Base-by-base conservation (phyloP, 2,888 invertebrate genomes). In the Pomacea canaliculata region DNA sequence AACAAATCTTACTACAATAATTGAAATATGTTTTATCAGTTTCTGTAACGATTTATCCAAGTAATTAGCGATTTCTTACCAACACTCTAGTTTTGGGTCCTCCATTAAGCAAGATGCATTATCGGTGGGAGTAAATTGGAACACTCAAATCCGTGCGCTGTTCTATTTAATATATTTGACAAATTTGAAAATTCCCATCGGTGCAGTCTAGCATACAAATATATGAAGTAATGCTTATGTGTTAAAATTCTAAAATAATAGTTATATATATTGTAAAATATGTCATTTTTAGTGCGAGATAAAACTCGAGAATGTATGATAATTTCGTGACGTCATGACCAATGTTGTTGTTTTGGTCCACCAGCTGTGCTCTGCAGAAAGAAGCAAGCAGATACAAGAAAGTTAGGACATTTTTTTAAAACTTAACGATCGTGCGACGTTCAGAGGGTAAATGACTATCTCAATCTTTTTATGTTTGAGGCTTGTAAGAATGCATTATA, bases 311-410 rank as follows among this genome's bases (percentile, higher is more conserved):
- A 23, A 7, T 27, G 48, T 74, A 74, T 78, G 78, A 65, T 77
- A 73, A 80, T 77, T 70, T 56, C 73, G 80, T 84, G 84, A 85
- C 85, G 84, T 85, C 85, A 84, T 79, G 75, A 74, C 80, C 79
- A 78, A 80, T 85, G 82, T 84, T 83, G 79, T 84, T 83, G 83
- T 85, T 85, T 83, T 84, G 83, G 76, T 83, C 78, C 16, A 76
- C 70, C 70, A 69, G 65, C 76, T 77, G 69, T 48, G 60, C 70
- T 49, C 18, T 27, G 65, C 60, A 60, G 59, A 63, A 56, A 4
- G 12, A 56, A 56, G 51, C 51, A 56, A 56, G 10, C 51, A 56
- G 51, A 10, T 56, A 56, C 51, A 56, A 56, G 51, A 56, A 56
- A 56, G 51, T 56, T 56, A 56, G 51, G 51, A 56, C 51, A 56